Evolutionary conservation across 2,797 vertebrate species (phyloP).

Genomic region (Emys orbicularis): DNA sequence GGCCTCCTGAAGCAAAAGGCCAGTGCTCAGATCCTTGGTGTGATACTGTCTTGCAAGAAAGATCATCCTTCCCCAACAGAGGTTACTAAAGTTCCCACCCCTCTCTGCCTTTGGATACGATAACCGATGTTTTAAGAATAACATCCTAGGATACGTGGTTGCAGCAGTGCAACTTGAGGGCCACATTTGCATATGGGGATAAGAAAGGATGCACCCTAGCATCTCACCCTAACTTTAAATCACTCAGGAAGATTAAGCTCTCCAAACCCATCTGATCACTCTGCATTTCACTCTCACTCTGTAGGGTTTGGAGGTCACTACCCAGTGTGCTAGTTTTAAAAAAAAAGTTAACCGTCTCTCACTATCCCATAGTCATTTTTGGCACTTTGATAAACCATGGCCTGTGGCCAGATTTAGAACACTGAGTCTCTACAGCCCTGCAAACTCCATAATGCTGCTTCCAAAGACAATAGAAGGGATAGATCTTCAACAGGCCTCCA

Average conservation of each 20-base stretch:
- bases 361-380: constrained; percentile 66
- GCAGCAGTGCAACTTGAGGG: constrained; percentile 71
- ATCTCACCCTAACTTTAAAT: constrained; percentile 37
- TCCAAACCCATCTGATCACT: constrained; percentile 17
- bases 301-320: not conserved
- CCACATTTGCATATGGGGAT: constrained; percentile 63
- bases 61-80: not conserved
- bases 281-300: constrained; percentile 26
- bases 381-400: constrained; percentile 68
- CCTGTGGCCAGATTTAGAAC: constrained; percentile 44
- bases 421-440: constrained; percentile 44
- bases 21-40: constrained; percentile 40
- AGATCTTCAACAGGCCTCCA: constrained; percentile 17
- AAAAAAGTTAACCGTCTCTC: not conserved
- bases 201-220: constrained; percentile 53
- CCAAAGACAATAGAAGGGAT: constrained; percentile 27
- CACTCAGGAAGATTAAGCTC: constrained; percentile 36
- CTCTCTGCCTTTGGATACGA: constrained; percentile 34
- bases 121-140: constrained; percentile 56
- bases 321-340: not conserved
- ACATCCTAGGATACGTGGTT: constrained; percentile 55
- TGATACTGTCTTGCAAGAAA: constrained; percentile 63
- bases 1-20: constrained; percentile 60
- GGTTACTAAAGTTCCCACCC: constrained; percentile 43
- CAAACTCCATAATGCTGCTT: constrained; percentile 29